Evolutionary conservation across 2,113 vertebrate species (phyloP), one percentile per base, ranked within the genome.

Genomic region (Helogale parvula): DNA sequence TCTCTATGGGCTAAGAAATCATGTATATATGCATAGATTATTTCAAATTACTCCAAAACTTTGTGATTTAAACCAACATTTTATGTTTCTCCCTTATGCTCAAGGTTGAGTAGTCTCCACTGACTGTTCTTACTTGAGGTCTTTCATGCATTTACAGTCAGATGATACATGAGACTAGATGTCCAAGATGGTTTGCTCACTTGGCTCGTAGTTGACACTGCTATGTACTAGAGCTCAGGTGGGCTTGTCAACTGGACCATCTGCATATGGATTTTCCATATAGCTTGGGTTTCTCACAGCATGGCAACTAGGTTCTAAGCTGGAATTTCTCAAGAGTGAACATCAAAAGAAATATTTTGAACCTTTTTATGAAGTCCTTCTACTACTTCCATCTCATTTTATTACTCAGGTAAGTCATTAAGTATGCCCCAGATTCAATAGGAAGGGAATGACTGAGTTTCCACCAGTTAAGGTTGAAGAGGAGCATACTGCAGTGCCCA

Each of bases 401-500:
- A 41, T 38, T 66, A 38, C 33, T 68, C 19, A 47, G 27, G 16
- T 5, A 84, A 72, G 27, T 47, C 47, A 68, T 5, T 65, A 68
- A 76, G 25, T 19, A 29, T 2, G 33, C 1, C 29, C 35, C 10
- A 77, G 29, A 38, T 89, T 95, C 25, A 52, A 80, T 16, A 50
- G 9, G 3, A 41, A 9, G 8, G 19, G 23, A 38, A 88, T 52
- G 68, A 19, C 66, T 52, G 57, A 41, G 4, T n/a, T 19, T 54
- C 19, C 3, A 4, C 3, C 5, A 47, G 23, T 91, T 77, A 14
- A 7, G 16, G 4, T 35, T 57, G 31, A 77, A 38, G 88, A 80
- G 3, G 0, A 79, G 10, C 2, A 11, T 2, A 60, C 21, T 60
- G 57, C 57, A 9, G 21, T 81, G 2, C 0, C 52, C 47, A 21